phyloP scores from a whole-genome alignment of 2,797 vertebrate genomes.

The Brachyalestes nurse region DNA sequence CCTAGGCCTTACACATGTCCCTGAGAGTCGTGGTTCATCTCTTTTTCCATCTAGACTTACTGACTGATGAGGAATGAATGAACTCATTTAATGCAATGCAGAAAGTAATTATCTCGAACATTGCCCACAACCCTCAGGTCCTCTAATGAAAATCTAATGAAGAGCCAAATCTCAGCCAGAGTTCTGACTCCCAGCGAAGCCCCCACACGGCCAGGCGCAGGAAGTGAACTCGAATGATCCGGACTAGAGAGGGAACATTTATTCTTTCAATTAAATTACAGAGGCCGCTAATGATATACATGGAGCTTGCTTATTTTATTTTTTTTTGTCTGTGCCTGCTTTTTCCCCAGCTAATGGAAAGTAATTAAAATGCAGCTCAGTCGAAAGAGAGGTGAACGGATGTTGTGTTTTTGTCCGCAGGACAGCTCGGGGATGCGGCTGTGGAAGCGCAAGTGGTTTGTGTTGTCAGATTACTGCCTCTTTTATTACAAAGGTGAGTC shows the following conservation, averaged over 20 bases:
- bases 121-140: not conserved
- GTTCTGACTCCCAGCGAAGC: slow-evolving; percentile 9
- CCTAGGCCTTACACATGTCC: too few relatives aligned
- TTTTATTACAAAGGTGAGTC: slow-evolving; percentile 99
- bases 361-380: slow-evolving; percentile 2
- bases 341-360: slow-evolving; percentile 8
- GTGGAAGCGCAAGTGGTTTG: slow-evolving; percentile 98
- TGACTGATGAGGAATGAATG: slow-evolving; percentile 4
- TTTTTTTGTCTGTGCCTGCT: not conserved
- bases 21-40: too few relatives aligned
- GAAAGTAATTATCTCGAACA: slow-evolving; percentile 4
- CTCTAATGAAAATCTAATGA: slow-evolving; percentile 31
- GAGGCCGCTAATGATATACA: slow-evolving; percentile 49
- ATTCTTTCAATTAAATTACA: slow-evolving; percentile 33
- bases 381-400: slow-evolving; percentile 37
- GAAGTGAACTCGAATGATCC: slow-evolving; percentile 5
- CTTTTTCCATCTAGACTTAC: not conserved
- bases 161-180: slow-evolving; percentile 1
- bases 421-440: slow-evolving; percentile 98
- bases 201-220: slow-evolving; percentile 20
- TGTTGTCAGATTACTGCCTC: slow-evolving; percentile 96
- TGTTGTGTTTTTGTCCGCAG: slow-evolving; percentile 74
- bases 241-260: not conserved
- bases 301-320: slow-evolving; percentile 15
- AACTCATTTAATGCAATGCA: not conserved